Percentiles rank a stretch among this genome's conserved stretches.
Conservation (phyloP, 2,113 vertebrate species). For the Promerops cafer region DNA sequence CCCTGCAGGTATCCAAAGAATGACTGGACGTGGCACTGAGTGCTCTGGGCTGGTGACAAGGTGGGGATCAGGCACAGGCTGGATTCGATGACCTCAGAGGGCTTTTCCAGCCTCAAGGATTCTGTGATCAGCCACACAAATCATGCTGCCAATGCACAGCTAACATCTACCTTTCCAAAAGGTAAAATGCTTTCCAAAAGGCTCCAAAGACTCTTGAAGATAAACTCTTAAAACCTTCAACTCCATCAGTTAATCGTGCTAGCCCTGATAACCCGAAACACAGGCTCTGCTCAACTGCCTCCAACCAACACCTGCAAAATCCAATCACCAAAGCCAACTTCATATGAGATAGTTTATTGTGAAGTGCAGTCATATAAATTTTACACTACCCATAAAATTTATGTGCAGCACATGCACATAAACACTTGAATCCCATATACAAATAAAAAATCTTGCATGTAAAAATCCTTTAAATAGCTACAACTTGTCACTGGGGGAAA, state of each 20-base stretch:
- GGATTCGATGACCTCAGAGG: neutral
- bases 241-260: neutral
- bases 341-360: accelerated
- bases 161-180: neutral
- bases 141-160: accelerated
- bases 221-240: neutral
- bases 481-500: neutral
- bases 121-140: neutral
- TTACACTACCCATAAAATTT: neutral
- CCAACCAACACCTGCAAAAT: neutral
- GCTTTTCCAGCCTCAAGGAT: neutral
- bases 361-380: neutral
- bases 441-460: neutral
- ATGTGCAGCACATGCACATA: neutral
- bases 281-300: neutral
- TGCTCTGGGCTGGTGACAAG: neutral
- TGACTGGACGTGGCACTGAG: neutral
- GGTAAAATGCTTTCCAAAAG: accelerated
- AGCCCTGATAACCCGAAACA: neutral
- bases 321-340: neutral
- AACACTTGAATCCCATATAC: neutral
- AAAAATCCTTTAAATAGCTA: neutral
- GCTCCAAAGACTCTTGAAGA: neutral
- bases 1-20: neutral
- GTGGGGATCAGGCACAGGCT: neutral